Conservation (phyloP, 2,888 invertebrate species). For the Altica lythri region DNA sequence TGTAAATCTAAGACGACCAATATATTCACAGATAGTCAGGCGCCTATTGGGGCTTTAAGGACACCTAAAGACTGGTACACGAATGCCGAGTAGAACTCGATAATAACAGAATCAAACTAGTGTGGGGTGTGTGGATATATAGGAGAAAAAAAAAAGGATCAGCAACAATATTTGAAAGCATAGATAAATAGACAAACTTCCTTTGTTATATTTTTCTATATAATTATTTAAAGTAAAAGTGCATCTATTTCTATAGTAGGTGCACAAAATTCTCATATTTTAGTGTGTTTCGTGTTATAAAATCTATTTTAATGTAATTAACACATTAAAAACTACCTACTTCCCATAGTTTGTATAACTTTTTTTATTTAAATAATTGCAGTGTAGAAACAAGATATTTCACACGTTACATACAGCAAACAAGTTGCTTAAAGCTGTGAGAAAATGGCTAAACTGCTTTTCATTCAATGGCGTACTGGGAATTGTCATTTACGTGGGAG, state of each 20-base stretch:
- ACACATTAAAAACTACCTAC: constrained; percentile 18
- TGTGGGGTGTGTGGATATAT: too few species aligned
- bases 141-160: too few species aligned
- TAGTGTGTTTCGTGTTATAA: constrained; percentile 4
- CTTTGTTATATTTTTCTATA: background rate
- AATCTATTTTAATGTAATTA: constrained; percentile 15
- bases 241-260: background rate
- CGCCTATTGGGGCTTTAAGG: too few species aligned
- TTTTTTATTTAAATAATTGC: constrained; percentile 19
- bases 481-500: background rate
- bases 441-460: constrained; percentile 6
- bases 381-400: constrained; percentile 11
- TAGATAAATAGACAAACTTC: too few species aligned
- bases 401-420: constrained; percentile 19
- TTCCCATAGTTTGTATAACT: constrained; percentile 18
- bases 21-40: too few species aligned
- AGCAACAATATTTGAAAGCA: too few species aligned
- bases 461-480: constrained; percentile 1
- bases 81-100: too few species aligned
- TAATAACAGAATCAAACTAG: too few species aligned
- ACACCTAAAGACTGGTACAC: too few species aligned
- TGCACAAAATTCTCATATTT: constrained; percentile 6
- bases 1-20: too few species aligned
- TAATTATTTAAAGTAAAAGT: constrained; percentile 1
- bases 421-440: constrained; percentile 10